A percentile compares a stretch with the other conserved stretches of the same genome.
Conservation (phyloP, 2,888 invertebrate species). For the Cerceris rybyensis region DNA sequence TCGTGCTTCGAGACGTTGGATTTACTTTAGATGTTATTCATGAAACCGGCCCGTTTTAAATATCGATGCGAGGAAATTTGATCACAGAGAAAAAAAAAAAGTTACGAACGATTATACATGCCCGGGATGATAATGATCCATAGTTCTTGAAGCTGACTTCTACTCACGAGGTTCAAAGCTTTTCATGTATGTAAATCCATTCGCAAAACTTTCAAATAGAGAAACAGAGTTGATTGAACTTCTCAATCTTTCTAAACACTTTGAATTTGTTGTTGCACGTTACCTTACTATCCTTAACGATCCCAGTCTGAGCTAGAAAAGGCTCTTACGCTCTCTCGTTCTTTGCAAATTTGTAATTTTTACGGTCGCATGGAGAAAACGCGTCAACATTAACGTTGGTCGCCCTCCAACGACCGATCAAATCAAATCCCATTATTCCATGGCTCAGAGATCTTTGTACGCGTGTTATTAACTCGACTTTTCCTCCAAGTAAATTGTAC, state of each 20-base stretch:
- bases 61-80: slow-evolving; percentile 13
- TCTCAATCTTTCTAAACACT: slow-evolving; percentile 63
- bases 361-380: slow-evolving; percentile 75
- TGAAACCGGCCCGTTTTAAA: slow-evolving; percentile 44
- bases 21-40: slow-evolving; percentile 13
- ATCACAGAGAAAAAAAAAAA: slow-evolving; percentile 4
- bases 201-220: slow-evolving; percentile 69
- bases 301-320: slow-evolving; percentile 68
- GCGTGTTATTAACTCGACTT: slow-evolving; percentile 46
- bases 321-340: slow-evolving; percentile 62
- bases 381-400: slow-evolving; percentile 72
- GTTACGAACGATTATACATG: slow-evolving; percentile 3
- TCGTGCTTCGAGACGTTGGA: slow-evolving; percentile 11
- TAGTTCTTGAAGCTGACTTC: slow-evolving; percentile 67
- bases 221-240: slow-evolving; percentile 66
- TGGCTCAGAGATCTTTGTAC: slow-evolving; percentile 32
- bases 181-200: slow-evolving; percentile 70
- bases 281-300: slow-evolving; percentile 61
- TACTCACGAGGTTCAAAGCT: slow-evolving; percentile 69
- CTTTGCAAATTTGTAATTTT: slow-evolving; percentile 54
- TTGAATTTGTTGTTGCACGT: slow-evolving; percentile 70
- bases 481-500: slow-evolving; percentile 47
- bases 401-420: slow-evolving; percentile 68
- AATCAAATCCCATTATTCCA: slow-evolving; percentile 35
- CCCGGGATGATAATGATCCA: slow-evolving; percentile 46